phyloP scores from a whole-genome alignment of 2,797 vertebrate genomes.

The Enteromius treurensis region DNA sequence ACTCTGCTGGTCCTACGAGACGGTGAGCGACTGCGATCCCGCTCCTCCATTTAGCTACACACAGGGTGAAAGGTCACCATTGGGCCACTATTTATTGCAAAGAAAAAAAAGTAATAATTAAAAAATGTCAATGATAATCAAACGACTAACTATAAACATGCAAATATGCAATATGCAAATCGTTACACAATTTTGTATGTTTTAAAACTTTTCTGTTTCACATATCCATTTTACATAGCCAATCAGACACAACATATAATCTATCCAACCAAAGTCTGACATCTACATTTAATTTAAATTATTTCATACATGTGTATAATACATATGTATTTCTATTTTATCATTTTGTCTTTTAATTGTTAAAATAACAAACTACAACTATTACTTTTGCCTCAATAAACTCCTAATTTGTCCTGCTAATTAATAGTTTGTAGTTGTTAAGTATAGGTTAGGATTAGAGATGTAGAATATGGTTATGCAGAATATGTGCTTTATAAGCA shows the following conservation, averaged over 20 bases:
- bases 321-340: background rate
- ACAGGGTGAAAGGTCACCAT: slow-evolving; percentile 21
- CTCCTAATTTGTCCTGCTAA: background rate
- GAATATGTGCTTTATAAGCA: background rate
- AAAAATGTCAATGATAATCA: background rate
- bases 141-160: background rate
- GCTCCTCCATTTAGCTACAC: slow-evolving; percentile 93
- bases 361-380: background rate
- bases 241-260: background rate
- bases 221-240: background rate
- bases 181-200: background rate
- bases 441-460: background rate
- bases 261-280: background rate
- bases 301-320: background rate
- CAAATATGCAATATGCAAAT: background rate
- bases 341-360: background rate
- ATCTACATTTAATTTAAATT: background rate
- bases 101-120: background rate
- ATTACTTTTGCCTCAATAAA: background rate
- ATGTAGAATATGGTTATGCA: background rate
- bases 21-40: slow-evolving; percentile 87
- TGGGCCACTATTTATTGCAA: background rate
- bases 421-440: background rate
- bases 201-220: slow-evolving; percentile 7
- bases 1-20: slow-evolving; percentile 89